Percentiles rank a stretch among this genome's conserved stretches.
Evolutionary conservation across 2,888 invertebrate species (phyloP).

Genomic region (Orthonevra nobilis): DNA sequence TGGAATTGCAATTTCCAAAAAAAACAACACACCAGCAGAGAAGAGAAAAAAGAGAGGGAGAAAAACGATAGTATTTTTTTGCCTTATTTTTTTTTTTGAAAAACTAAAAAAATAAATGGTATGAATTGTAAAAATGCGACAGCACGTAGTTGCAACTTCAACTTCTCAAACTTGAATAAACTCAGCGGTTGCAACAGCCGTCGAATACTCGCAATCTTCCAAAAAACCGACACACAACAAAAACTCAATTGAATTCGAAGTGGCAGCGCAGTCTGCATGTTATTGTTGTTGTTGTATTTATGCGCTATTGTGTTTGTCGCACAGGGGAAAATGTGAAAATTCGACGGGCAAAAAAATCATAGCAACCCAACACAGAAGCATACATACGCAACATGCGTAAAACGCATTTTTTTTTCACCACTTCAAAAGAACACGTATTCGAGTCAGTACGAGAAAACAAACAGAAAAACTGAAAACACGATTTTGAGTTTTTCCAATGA

Average conservation of each 20-base stretch:
- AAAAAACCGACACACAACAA: constrained; percentile 28
- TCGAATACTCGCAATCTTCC: constrained; percentile 68
- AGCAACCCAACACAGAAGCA: constrained; percentile 25
- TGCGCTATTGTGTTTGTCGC: constrained; percentile 28
- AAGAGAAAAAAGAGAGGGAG: constrained; percentile 11
- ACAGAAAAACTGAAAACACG: too few species aligned
- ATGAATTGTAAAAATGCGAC: constrained; percentile 53
- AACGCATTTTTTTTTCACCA: constrained; percentile 66
- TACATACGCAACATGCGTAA: constrained; percentile 51
- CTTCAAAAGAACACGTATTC: constrained; percentile 26
- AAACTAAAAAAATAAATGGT: too few species aligned
- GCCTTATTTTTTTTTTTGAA: constrained; percentile 26
- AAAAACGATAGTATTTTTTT: neutral
- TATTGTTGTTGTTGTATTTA: constrained; percentile 48
- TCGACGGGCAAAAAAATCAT: constrained; percentile 57
- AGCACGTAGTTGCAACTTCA: constrained; percentile 69
- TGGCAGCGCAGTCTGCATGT: constrained; percentile 48
- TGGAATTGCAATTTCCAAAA: neutral
- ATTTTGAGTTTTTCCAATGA: constrained; percentile 13
- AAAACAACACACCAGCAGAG: neutral
- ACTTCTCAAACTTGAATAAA: constrained; percentile 71
- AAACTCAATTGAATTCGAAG: constrained; percentile 50
- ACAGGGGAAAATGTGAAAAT: constrained; percentile 69
- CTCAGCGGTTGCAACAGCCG: constrained; percentile 64
- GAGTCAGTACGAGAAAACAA: too few species aligned